phyloP scores from a whole-genome alignment of 2,797 vertebrate species.

The Crax fasciolata region DNA sequence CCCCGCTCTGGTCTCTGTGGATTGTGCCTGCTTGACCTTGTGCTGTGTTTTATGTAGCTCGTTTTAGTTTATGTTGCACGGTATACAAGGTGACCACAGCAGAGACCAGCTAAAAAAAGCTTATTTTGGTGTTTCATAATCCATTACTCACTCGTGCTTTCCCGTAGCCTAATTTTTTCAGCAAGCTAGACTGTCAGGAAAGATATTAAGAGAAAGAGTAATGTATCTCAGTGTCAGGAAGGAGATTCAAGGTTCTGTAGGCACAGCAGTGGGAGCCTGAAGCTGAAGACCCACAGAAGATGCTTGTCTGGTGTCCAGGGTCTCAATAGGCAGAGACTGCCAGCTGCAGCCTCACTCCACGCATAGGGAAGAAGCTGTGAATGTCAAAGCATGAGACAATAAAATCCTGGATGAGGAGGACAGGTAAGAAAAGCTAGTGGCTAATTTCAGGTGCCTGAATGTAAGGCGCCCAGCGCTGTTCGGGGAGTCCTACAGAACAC shows the following conservation, averaged over 20 bases:
- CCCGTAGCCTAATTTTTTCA: not conserved
- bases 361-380: not conserved
- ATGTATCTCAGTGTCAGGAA: not conserved
- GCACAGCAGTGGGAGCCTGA: not conserved
- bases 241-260: not conserved
- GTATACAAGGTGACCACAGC: not conserved
- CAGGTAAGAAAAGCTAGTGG: not conserved
- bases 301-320: not conserved
- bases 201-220: not conserved
- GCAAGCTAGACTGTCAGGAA: not conserved
- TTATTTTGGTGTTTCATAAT: not conserved
- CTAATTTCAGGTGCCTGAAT: not conserved
- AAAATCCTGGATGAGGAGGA: not conserved
- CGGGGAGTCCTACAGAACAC: not conserved
- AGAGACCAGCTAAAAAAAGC: not conserved
- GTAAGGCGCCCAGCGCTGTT: not conserved
- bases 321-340: not conserved
- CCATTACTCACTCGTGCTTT: not conserved
- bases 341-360: not conserved
- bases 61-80: not conserved
- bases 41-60: not conserved
- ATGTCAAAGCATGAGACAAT: not conserved
- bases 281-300: not conserved
- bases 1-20: not conserved
- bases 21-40: not conserved